A percentile compares a stretch with the other conserved stretches of the same genome.
Evolutionary conservation across 2,797 vertebrate species (phyloP).

Genomic region (Myotis findleyi): DNA sequence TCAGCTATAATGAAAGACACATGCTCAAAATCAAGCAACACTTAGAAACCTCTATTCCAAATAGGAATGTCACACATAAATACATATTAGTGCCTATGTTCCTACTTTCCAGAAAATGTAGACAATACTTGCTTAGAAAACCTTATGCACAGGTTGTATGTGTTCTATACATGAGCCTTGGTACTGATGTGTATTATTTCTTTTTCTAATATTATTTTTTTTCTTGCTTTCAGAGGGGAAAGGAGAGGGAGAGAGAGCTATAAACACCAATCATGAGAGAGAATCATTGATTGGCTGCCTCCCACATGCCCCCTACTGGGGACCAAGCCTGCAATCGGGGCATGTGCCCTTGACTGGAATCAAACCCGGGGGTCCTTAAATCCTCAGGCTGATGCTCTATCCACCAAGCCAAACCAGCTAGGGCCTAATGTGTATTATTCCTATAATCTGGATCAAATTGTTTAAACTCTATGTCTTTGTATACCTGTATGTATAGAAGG

Average conservation of each 20-base stretch:
- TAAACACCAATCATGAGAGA: too few species aligned
- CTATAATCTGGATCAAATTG: neutral
- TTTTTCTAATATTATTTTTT: too few species aligned
- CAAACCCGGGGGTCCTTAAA: too few species aligned
- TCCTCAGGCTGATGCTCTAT: too few species aligned
- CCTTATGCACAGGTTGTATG: neutral
- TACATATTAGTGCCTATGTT: neutral
- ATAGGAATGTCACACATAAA: neutral
- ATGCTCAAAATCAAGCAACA: neutral
- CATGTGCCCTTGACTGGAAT: too few species aligned
- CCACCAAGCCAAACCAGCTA: too few species aligned
- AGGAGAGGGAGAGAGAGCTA: too few species aligned
- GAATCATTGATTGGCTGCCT: too few species aligned
- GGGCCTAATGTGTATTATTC: neutral
- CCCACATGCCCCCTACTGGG: too few species aligned
- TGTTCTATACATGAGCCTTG: neutral
- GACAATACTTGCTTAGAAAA: neutral
- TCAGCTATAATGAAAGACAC: neutral
- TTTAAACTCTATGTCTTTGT: neutral
- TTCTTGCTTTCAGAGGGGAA: too few species aligned
- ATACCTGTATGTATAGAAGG: neutral
- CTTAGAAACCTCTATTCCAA: neutral
- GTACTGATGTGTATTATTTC: neutral
- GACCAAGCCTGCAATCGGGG: too few species aligned
- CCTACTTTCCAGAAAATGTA: neutral